These are phyloP conservation scores for Ischnus inquisitorius DNA, from an alignment of 2,888 invertebrate genomes.

Conservation along the genomic window DNA sequence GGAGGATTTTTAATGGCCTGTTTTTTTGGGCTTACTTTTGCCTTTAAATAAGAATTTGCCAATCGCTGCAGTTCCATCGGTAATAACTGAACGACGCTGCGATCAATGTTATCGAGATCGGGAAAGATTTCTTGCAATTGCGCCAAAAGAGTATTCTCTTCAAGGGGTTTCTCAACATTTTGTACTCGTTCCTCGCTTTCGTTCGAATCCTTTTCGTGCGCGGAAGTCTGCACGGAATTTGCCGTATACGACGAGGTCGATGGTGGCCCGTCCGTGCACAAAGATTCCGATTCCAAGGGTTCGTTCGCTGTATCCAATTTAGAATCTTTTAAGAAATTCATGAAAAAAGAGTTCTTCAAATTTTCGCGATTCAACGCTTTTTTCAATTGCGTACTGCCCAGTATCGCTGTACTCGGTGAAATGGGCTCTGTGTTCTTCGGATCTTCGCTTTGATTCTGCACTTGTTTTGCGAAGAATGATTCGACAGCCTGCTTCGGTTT, in stretches of 20 bases:
- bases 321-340: slow-evolving; percentile 78
- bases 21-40: slow-evolving; percentile 50
- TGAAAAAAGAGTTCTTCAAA: slow-evolving; percentile 82
- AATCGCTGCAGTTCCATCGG: slow-evolving; percentile 83
- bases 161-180: slow-evolving; percentile 14
- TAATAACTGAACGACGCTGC: slow-evolving; percentile 82
- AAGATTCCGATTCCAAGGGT: slow-evolving; percentile 5
- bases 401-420: slow-evolving; percentile 61
- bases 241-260: background rate
- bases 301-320: slow-evolving; percentile 47
- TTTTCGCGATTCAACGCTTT: slow-evolving; percentile 73
- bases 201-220: slow-evolving; percentile 9
- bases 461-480: slow-evolving; percentile 44
- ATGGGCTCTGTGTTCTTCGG: slow-evolving; percentile 18
- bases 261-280: background rate
- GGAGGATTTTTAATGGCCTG: slow-evolving; percentile 63
- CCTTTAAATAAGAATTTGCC: slow-evolving; percentile 77
- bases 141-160: slow-evolving; percentile 55
- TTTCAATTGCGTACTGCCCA: slow-evolving; percentile 54
- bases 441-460: slow-evolving; percentile 15
- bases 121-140: slow-evolving; percentile 85
- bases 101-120: slow-evolving; percentile 84
- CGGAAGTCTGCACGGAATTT: background rate
- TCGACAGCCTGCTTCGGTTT: background rate
- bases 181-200: slow-evolving; percentile 2